A percentile compares a stretch with the other conserved stretches of the same genome.
Evolutionary conservation across 2,113 vertebrate species (phyloP).

Genomic region (Bagarius yarrelli): DNA sequence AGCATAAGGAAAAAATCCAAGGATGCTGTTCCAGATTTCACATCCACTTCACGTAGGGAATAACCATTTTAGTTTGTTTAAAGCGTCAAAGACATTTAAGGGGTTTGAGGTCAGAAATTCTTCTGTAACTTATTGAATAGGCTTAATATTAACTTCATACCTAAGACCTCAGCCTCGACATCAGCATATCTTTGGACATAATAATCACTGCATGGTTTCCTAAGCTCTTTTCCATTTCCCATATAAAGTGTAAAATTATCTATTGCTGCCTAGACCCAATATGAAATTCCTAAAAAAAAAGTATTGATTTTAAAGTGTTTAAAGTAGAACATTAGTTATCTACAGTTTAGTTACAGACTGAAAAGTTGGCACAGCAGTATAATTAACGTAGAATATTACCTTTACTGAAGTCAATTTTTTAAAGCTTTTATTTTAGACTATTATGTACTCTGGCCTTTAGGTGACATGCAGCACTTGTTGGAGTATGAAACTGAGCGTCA

Average conservation of each 20-base stretch:
- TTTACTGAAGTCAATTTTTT: background rate
- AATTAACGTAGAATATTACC: background rate
- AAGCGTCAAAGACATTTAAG: background rate
- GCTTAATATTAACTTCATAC: conserved; percentile 13
- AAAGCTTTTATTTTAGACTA: background rate
- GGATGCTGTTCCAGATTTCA: background rate
- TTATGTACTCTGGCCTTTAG: conserved; percentile 62
- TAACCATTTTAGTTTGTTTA: background rate
- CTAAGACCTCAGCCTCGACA: conserved; percentile 12
- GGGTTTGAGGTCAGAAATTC: conserved; percentile 32
- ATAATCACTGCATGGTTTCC: conserved; percentile 48
- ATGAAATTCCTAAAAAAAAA: background rate
- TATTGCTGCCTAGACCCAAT: conserved; percentile 39
- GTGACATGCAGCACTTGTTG: conserved; percentile 86
- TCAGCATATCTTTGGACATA: conserved; percentile 17
- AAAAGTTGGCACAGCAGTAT: background rate
- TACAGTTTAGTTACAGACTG: background rate
- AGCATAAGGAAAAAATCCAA: background rate
- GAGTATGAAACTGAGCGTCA: conserved; percentile 89
- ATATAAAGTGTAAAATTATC: conserved; percentile 48
- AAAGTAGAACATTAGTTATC: too few relatives aligned
- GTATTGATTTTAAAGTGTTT: too few relatives aligned
- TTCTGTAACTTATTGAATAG: background rate
- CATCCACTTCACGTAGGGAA: background rate
- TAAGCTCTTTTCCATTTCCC: conserved; percentile 61